Evolutionary conservation across 2,888 invertebrate genomes (phyloP).

Genomic region (Endomychus coccineus): DNA sequence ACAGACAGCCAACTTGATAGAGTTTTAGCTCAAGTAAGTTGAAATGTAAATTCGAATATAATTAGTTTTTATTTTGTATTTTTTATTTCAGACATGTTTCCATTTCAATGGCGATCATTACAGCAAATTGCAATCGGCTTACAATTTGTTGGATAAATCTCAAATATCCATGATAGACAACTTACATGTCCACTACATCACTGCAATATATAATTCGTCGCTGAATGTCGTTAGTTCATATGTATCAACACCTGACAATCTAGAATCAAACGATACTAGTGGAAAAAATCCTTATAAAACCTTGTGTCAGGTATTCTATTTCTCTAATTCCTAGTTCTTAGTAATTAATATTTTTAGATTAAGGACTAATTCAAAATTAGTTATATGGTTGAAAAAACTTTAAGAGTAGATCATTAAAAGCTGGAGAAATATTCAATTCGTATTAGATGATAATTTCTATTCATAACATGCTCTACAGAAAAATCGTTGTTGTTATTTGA

Average conservation of each 20-base stretch:
- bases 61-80: constrained; percentile 1
- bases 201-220: constrained; percentile 79
- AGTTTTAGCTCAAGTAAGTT: constrained; percentile 66
- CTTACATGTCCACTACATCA: constrained; percentile 89
- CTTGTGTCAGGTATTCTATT: constrained; percentile 66
- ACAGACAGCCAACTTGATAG: constrained; percentile 87
- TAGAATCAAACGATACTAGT: constrained; percentile 42
- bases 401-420: no score
- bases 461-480: no score
- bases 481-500: no score
- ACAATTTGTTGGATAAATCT: constrained; percentile 81
- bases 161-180: constrained; percentile 86
- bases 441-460: no score
- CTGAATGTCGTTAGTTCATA: constrained; percentile 50
- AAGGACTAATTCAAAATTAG: no score
- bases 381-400: no score
- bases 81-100: constrained; percentile 47
- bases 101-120: constrained; percentile 75
- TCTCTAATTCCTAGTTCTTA: no score
- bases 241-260: constrained; percentile 39
- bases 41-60: neutral
- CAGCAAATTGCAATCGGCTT: constrained; percentile 78
- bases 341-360: no score
- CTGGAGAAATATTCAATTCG: no score
- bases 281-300: constrained; percentile 72